Evolutionary conservation across 2,888 invertebrate species (phyloP), one percentile per base, ranked within the genome.

Genomic region (Zaprionus lineosus): DNA sequence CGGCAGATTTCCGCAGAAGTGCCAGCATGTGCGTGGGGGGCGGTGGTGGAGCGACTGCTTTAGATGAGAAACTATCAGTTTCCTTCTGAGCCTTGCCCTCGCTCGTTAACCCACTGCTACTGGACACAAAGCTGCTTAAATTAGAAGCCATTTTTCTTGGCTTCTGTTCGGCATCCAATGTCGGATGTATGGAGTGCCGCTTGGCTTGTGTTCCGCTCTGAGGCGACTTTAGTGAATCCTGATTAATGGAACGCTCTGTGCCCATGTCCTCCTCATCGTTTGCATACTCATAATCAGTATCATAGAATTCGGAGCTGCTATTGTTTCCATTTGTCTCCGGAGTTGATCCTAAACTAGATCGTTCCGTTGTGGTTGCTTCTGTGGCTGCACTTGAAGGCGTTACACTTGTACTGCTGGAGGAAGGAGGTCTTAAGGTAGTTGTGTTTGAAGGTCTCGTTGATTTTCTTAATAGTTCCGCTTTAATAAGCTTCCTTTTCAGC

Each of bases 21-120:
- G 39, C 56, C 16, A 48, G 52, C 9, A 34, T 12, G 4, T 56
- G 47, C 14, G 44, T 14, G 12, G 52, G 44, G 11, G 18, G 37
- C 37, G 37, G 7, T n/a, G 39, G 19, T 8, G 55, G 29, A 41
- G 53, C 47, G 41, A 40, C 48, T 36, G 47, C 44, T 44, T 51
- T 36, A 34, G 55, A 40, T 56, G 59, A 24, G 21, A 47, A 46
- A 40, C 31, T 46, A 34, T 58, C 29, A 18, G 40, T 41, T 14
- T 18, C 41, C 36, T 31, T 29, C 33, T 51, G 65, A 40, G 33
- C 18, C 6, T 52, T 70, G 48, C 41, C 51, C 63, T 34, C 9
- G 33, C 58, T 78, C 75, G 75, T 78, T 76, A 76, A 61, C 61
- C 63, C 57, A 15, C 44, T 51, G 68, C 68, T 37, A 47, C 48